Percentiles rank a stretch among this genome's conserved stretches.
These are phyloP conservation scores for Aythya baeri DNA, from an alignment of 2,113 vertebrate genomes.

Conservation along the genomic window DNA sequence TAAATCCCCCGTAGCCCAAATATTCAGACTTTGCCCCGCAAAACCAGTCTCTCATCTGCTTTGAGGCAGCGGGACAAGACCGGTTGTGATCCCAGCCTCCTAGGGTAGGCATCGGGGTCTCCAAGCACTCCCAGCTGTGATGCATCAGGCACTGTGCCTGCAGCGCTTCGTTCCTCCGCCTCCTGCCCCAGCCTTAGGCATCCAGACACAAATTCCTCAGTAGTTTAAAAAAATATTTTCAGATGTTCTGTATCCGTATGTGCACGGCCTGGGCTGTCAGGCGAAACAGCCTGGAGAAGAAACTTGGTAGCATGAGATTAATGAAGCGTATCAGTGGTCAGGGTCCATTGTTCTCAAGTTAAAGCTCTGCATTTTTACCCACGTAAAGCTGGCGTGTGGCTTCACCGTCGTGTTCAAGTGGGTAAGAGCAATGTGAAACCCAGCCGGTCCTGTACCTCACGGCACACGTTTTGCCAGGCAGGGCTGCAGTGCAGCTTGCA, in stretches of 20 bases:
- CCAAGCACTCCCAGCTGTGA: neutral
- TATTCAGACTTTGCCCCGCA: neutral
- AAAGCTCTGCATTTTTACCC: neutral
- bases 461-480: neutral
- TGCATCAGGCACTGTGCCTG: neutral
- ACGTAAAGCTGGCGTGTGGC: rapidly evolving
- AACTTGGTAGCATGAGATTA: neutral
- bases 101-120: neutral
- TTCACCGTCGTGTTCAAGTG: neutral
- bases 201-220: neutral
- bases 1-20: neutral
- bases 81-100: neutral
- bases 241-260: neutral
- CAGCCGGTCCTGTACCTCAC: rapidly evolving
- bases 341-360: neutral
- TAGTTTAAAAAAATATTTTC: neutral
- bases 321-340: neutral
- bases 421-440: neutral
- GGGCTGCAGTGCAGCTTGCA: neutral
- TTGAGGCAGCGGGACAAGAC: neutral
- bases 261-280: neutral
- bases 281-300: neutral
- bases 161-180: neutral
- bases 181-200: neutral
- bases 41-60: neutral